A percentile compares a stretch with the other conserved stretches of the same genome.
Evolutionary conservation across 2,113 vertebrate species (phyloP).

Genomic region (Poecilia latipinna): DNA sequence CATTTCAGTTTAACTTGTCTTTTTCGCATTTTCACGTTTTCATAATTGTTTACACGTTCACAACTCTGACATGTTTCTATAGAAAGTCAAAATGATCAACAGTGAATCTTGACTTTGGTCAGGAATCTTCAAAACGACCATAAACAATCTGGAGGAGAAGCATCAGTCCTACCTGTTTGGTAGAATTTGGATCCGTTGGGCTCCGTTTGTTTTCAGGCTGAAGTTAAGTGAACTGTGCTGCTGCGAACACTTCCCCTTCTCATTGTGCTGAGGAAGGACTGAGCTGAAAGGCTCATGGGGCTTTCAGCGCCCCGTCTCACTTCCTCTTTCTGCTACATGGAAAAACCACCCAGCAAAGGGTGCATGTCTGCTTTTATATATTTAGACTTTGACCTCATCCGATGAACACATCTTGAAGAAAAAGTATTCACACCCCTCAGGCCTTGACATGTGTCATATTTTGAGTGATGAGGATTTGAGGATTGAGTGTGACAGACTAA

Average conservation of each 20-base stretch:
- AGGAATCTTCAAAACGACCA: neutral
- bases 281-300: slow-evolving; percentile 10
- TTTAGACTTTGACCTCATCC: neutral
- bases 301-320: slow-evolving; percentile 36
- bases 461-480: too few relatives aligned
- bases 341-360: slow-evolving; percentile 29
- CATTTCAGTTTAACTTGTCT: neutral
- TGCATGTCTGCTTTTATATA: neutral
- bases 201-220: neutral
- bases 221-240: slow-evolving; percentile 2
- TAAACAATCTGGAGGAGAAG: neutral
- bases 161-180: slow-evolving; percentile 37
- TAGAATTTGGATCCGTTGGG: neutral
- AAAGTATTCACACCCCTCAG: neutral
- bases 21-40: neutral
- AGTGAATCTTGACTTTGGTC: neutral
- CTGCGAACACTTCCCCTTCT: slow-evolving; percentile 56
- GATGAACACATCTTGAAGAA: neutral
- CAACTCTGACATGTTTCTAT: neutral
- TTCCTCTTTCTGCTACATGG: slow-evolving; percentile 63
- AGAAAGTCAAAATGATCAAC: neutral
- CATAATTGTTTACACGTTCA: neutral
- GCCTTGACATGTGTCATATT: neutral
- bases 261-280: neutral
- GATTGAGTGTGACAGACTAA: too few relatives aligned